Percentiles rank a stretch among this genome's conserved stretches.
Evolutionary conservation across 2,113 vertebrate species (phyloP).

Genomic region (Anoplopoma fimbria): DNA sequence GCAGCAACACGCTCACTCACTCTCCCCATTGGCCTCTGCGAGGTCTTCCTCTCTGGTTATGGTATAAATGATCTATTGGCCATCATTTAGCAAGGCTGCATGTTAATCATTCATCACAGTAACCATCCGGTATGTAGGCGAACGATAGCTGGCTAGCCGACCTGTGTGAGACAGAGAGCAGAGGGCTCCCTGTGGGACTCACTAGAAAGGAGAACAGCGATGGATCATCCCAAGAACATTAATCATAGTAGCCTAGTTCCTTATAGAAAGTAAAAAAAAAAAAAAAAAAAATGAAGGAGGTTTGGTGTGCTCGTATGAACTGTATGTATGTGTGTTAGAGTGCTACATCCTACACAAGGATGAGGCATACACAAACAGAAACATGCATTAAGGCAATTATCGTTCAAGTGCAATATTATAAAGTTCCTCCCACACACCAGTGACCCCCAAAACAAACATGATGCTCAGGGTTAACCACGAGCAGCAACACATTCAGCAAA

Average conservation of each 20-base stretch:
- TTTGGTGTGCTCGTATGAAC: conserved; percentile 16
- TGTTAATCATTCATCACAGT: conserved; percentile 75
- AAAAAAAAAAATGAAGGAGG: conserved; percentile 39
- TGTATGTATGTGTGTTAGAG: conserved; percentile 4
- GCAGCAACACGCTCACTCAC: conserved; percentile 9
- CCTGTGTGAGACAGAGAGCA: conserved; percentile 55
- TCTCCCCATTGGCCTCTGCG: conserved; percentile 26
- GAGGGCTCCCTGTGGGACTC: conserved; percentile 57
- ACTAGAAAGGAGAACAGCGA: conserved; percentile 43
- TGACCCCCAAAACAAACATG: neutral
- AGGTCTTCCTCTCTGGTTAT: conserved; percentile 63
- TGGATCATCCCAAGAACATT: conserved; percentile 73
- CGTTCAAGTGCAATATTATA: neutral
- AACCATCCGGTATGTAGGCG: conserved; percentile 49
- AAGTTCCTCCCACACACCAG: conserved; percentile 1
- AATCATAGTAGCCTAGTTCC: conserved; percentile 77
- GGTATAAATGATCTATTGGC: conserved; percentile 72
- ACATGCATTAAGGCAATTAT: conserved; percentile 17
- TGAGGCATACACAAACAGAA: neutral
- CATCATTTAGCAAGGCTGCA: conserved; percentile 70
- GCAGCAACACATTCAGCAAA: neutral
- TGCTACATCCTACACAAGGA: conserved; percentile 4
- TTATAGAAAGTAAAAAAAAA: conserved; percentile 43
- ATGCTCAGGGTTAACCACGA: neutral
- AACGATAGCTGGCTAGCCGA: conserved; percentile 47